A percentile compares a stretch with the other conserved stretches of the same genome.
These are phyloP conservation scores for Pungitius pungitius DNA, from an alignment of 2,113 vertebrate genomes.

Conservation along the genomic window DNA sequence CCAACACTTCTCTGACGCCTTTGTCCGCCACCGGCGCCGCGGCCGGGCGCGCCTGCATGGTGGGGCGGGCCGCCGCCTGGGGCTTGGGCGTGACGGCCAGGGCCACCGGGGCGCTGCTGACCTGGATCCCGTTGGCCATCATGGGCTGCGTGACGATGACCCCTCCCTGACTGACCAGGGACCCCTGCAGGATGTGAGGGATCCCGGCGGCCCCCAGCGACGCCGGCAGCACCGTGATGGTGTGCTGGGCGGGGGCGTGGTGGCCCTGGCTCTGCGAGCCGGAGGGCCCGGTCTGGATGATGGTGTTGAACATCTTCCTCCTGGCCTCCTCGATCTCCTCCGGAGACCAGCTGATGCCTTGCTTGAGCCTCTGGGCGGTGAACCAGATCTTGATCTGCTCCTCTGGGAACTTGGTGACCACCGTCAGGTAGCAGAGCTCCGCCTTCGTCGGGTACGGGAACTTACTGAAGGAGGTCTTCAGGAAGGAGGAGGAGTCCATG, in stretches of 20 bases:
- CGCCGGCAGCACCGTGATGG: constrained; percentile 92
- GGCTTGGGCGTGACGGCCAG: constrained; percentile 88
- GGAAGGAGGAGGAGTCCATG: constrained; percentile 97
- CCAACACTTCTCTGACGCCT: constrained; percentile 78
- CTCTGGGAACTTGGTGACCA: constrained; percentile 97
- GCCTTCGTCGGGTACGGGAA: constrained; percentile 98
- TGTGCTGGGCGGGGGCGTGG: constrained; percentile 75
- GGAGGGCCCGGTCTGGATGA: constrained; percentile 90
- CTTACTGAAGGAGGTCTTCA: constrained; percentile 97
- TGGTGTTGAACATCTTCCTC: constrained; percentile 98
- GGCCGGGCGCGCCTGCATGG: constrained; percentile 82
- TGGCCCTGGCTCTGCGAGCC: constrained; percentile 75
- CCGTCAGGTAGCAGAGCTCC: constrained; percentile 96
- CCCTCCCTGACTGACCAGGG: constrained; percentile 87
- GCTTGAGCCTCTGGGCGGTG: constrained; percentile 96
- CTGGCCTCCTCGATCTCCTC: constrained; percentile 98
- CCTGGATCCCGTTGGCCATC: constrained; percentile 91
- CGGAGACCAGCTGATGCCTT: constrained; percentile 99
- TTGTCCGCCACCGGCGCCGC: constrained; percentile 82
- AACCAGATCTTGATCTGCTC: constrained; percentile 99
- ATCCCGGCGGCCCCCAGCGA: constrained; percentile 85
- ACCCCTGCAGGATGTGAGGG: constrained; percentile 91
- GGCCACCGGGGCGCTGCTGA: constrained; percentile 86
- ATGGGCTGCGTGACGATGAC: constrained; percentile 93
- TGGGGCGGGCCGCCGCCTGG: constrained; percentile 80